Base-by-base conservation (phyloP, 2,113 vertebrate genomes). In the Mormoops blainvillei region DNA sequence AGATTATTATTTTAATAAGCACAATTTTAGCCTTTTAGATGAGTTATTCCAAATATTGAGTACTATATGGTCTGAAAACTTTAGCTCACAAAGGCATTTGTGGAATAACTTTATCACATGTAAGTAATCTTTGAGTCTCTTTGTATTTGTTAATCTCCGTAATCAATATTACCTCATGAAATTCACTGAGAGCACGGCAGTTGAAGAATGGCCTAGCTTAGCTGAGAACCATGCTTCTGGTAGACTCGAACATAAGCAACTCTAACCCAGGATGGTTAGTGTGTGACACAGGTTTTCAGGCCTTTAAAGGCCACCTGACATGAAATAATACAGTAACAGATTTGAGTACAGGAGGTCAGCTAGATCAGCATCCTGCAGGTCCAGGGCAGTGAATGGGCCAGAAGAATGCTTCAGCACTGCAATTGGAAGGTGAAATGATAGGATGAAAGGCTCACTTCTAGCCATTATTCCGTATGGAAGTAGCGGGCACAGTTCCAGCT, bases 1-100 rank as follows among this genome's bases (percentile, higher is more conserved):
- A 73, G 77, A 20, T 88, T 96, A 96, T 78, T 84, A 89, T 92
- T 92, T 89, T 91, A 87, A 78, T 91, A 77, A 82, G 76, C 61
- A 58, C 36, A 81, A 1, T 92, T 88, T 85, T 38, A 94, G 88
- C n/a, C 38, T 94, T 97, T 94, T 54, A 33, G 52, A 38, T 94
- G 71, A 94, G 36, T 94, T 94, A 77, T 73, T 94, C 63, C 50
- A 92, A 80, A 88, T 31, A 76, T 65, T 94, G 70, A 81, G n/a
- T 92, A 89, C 24, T 7, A 7, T 67, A 31, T 41, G 22, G 28
- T 77, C 48, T 97, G 81, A 88, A 94, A 89, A 65, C 80, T 85
- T 85, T 78, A 56, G 58, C 77, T 91, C 86, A 68, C 12, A 33
- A 41, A 96, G 81, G 81, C 19, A 11, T 87, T 82, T 65, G 41